Evolutionary conservation across 2,113 vertebrate genomes (phyloP).

Genomic region (Cinclus cinclus): DNA sequence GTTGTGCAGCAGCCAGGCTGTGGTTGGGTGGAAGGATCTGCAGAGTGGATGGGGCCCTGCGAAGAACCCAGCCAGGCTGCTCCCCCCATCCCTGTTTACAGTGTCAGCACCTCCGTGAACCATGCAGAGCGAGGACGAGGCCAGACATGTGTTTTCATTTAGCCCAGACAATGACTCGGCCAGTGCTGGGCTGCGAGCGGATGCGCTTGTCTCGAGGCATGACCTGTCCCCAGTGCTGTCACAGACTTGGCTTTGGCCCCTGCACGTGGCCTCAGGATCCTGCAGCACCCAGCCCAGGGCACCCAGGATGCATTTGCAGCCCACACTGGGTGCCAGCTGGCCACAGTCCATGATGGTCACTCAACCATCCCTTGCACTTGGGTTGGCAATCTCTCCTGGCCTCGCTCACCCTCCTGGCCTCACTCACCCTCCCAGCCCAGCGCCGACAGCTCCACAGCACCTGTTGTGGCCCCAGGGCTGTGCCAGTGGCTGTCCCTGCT

Average conservation of each 20-base stretch:
- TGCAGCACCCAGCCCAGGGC: not conserved
- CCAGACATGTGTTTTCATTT: slow-evolving; percentile 70
- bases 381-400: not conserved
- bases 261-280: not conserved
- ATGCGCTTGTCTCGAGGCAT: not conserved
- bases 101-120: not conserved
- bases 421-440: fast-evolving
- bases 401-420: not conserved
- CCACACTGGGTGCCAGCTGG: not conserved
- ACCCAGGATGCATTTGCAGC: not conserved
- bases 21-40: not conserved
- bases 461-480: not conserved
- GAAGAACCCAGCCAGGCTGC: not conserved
- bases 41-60: not conserved
- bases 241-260: not conserved
- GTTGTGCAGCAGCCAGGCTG: not conserved
- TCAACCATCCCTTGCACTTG: not conserved
- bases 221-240: fast-evolving
- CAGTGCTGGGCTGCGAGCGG: not conserved
- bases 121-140: not conserved
- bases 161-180: slow-evolving; percentile 61
- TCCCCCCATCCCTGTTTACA: not conserved
- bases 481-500: not conserved
- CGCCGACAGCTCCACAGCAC: not conserved
- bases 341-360: fast-evolving